phyloP scores from a whole-genome alignment of 2,888 invertebrate species.

The Nymphalis c-album region DNA sequence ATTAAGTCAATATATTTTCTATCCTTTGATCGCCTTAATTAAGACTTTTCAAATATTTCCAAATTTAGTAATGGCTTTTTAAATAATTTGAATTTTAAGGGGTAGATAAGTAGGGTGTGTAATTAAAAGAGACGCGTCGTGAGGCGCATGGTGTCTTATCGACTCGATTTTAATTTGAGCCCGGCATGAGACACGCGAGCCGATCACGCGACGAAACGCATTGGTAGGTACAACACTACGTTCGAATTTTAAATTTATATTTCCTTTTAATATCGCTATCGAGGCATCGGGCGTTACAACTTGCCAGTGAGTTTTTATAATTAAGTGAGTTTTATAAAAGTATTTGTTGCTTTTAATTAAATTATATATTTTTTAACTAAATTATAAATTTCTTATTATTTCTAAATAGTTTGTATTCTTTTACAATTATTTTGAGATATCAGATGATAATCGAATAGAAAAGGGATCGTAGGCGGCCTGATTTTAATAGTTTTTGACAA shows the following conservation, averaged over 20 bases:
- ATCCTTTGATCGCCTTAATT: conserved; percentile 27
- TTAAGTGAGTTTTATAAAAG: conserved; percentile 22
- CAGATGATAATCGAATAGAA: not conserved
- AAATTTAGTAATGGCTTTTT: conserved; percentile 38
- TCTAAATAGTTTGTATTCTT: not conserved
- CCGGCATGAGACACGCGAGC: conserved; percentile 76
- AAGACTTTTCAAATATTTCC: conserved; percentile 17
- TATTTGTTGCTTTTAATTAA: not conserved
- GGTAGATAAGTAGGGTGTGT: conserved; percentile 72
- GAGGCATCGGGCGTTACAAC: conserved; percentile 39
- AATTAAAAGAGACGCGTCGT: conserved; percentile 80
- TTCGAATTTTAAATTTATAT: conserved; percentile 62
- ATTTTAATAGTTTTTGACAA: conserved; percentile 64
- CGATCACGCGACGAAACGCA: conserved; percentile 74
- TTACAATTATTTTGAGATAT: conserved; percentile 4
- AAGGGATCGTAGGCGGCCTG: conserved; percentile 49
- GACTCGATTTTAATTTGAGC: conserved; percentile 77
- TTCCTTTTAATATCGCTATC: conserved; percentile 67
- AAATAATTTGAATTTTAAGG: conserved; percentile 62
- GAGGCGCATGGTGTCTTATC: conserved; percentile 78
- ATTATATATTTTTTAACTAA: not conserved
- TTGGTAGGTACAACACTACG: conserved; percentile 50
- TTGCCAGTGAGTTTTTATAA: conserved; percentile 32
- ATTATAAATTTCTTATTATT: not conserved
- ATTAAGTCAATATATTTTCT: conserved; percentile 13